Evolutionary conservation across 1,140 invertebrate genomes (phyloP).

Genomic region (Cotesia chilonis): DNA sequence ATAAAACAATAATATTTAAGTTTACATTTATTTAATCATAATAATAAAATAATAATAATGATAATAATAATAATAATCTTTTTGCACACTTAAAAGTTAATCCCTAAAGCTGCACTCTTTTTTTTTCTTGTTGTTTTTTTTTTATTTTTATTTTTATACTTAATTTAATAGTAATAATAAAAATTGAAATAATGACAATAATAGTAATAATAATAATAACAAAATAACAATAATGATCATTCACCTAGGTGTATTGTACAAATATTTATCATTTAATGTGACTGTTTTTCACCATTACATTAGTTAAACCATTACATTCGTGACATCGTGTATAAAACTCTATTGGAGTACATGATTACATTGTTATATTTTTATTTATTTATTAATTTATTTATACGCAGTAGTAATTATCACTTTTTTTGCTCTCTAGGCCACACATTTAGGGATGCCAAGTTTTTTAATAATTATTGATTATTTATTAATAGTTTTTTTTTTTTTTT

Average conservation of each 20-base stretch:
- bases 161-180: no score
- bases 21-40: constrained; percentile 43
- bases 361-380: constrained; percentile 56
- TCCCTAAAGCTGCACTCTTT: constrained; percentile 38
- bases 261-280: constrained; percentile 63
- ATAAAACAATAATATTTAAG: constrained; percentile 54
- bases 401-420: constrained; percentile 66
- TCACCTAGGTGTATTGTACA: constrained; percentile 67
- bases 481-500: not conserved
- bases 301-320: constrained; percentile 62
- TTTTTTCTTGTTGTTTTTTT: constrained; percentile 39
- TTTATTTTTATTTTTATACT: constrained; percentile 35
- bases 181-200: no score
- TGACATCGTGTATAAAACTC: constrained; percentile 67
- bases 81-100: constrained; percentile 32
- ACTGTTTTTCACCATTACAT: constrained; percentile 50
- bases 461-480: constrained; percentile 39
- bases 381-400: constrained; percentile 51
- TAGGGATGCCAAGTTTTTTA: constrained; percentile 57
- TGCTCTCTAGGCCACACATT: constrained; percentile 66
- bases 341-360: constrained; percentile 66
- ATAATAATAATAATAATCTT: constrained; percentile 23
- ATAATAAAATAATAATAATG: no score
- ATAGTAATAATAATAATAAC: no score
- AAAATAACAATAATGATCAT: constrained; percentile 55